These are phyloP conservation scores for Agrilus cyanescens DNA, from an alignment of 2,888 invertebrate species.

Conservation along the genomic window DNA sequence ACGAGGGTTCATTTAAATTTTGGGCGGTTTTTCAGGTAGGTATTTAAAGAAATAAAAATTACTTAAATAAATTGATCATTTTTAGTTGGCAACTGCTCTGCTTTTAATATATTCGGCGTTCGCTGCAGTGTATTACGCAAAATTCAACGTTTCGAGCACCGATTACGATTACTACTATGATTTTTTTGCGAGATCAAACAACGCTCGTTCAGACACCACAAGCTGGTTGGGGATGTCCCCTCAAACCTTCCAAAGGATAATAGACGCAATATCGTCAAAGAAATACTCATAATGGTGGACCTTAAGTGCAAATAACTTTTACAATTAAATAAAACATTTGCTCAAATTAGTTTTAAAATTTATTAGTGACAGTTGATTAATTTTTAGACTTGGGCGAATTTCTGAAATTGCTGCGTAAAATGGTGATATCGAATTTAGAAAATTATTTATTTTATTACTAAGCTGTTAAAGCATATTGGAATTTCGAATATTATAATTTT, in stretches of 20 bases:
- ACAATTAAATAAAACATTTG: too few relatives aligned
- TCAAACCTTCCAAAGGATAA: conserved; percentile 53
- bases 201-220: conserved; percentile 35
- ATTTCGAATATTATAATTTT: too few relatives aligned
- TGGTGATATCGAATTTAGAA: too few relatives aligned
- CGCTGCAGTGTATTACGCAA: conserved; percentile 78
- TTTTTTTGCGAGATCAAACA: conserved; percentile 52
- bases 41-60: not conserved
- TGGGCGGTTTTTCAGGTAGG: conserved; percentile 77
- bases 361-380: too few relatives aligned
- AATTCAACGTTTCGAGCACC: conserved; percentile 71
- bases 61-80: conserved; percentile 17
- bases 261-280: conserved; percentile 43
- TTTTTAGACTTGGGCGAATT: too few relatives aligned
- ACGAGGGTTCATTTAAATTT: conserved; percentile 80
- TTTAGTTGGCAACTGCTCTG: conserved; percentile 68
- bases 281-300: conserved; percentile 30
- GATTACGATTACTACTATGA: conserved; percentile 67
- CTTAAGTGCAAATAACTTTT: not conserved
- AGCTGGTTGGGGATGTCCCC: conserved; percentile 46
- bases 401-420: too few relatives aligned
- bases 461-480: too few relatives aligned
- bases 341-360: too few relatives aligned
- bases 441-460: too few relatives aligned
- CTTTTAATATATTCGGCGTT: conserved; percentile 73